Conservation (phyloP, 2,888 invertebrate genomes). For the Biston stratarius region DNA sequence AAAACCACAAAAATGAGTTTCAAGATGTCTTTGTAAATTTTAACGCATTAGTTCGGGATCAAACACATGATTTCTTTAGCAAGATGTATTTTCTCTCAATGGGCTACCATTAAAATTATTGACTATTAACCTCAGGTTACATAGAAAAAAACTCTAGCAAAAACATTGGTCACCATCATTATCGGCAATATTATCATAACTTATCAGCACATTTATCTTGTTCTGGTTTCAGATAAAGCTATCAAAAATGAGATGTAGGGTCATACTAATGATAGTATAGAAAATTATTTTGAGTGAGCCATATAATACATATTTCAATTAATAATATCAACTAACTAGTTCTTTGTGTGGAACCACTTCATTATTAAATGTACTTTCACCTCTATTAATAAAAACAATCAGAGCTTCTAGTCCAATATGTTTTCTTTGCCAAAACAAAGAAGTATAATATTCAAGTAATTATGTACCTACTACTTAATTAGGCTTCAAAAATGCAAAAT, state of each 20-base stretch:
- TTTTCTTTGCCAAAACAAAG: neutral
- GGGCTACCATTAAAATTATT: neutral
- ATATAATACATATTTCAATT: neutral
- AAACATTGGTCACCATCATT: slow-evolving; percentile 15
- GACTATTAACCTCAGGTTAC: neutral
- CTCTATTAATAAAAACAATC: no score
- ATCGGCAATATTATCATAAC: slow-evolving; percentile 21
- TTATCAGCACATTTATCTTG: slow-evolving; percentile 25
- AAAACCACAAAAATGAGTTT: no score
- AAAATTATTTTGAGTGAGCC: neutral
- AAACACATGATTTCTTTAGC: no score
- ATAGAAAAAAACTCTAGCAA: neutral
- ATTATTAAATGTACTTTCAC: no score
- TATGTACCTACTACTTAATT: neutral
- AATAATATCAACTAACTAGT: neutral
- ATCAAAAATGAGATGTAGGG: slow-evolving; percentile 7
- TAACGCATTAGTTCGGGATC: no score
- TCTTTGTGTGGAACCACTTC: neutral
- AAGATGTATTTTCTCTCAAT: no score
- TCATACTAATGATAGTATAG: slow-evolving; percentile 2
- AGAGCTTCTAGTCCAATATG: no score
- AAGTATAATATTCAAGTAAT: no score
- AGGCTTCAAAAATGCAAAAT: neutral
- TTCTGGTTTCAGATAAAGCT: slow-evolving; percentile 18
- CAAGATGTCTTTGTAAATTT: no score